Percentiles rank a stretch among this genome's conserved stretches.
These are phyloP conservation scores for Myodes glareolus DNA, from an alignment of 2,113 vertebrate species.

Conservation along the genomic window DNA sequence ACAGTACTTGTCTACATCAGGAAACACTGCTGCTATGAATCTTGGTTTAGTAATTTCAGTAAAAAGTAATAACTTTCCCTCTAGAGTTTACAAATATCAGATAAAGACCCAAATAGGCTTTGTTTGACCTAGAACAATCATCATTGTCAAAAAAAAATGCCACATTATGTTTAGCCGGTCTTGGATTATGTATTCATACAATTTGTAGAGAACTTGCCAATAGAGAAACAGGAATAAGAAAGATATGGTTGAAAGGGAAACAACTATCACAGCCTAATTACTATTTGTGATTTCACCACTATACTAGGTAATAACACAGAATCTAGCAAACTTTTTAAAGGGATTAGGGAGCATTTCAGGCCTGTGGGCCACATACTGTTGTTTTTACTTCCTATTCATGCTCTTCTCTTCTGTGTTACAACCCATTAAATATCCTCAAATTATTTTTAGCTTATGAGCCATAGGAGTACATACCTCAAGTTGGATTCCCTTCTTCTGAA, in stretches of 20 bases:
- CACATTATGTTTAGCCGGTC: neutral
- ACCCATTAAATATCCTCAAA: conserved; percentile 3
- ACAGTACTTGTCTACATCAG: neutral
- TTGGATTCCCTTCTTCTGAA: neutral
- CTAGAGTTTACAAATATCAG: neutral
- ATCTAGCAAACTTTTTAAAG: neutral
- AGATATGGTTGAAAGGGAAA: neutral
- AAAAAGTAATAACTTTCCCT: neutral
- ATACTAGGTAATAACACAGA: neutral
- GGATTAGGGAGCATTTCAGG: neutral
- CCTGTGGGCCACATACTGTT: neutral
- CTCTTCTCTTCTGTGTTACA: neutral
- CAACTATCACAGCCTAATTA: neutral
- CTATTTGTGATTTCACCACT: neutral
- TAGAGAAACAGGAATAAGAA: neutral
- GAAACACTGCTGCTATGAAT: neutral
- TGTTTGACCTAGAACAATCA: neutral
- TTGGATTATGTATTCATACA: neutral
- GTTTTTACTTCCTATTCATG: neutral
- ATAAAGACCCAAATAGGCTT: neutral
- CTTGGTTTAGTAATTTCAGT: neutral
- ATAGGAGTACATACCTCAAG: neutral
- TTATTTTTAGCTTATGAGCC: conserved; percentile 12
- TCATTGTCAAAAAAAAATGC: neutral
- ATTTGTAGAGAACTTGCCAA: neutral